A percentile compares a stretch with the other conserved stretches of the same genome.
Evolutionary conservation across 1,140 invertebrate species (phyloP).

Genomic region (Monochamus saltuarius): DNA sequence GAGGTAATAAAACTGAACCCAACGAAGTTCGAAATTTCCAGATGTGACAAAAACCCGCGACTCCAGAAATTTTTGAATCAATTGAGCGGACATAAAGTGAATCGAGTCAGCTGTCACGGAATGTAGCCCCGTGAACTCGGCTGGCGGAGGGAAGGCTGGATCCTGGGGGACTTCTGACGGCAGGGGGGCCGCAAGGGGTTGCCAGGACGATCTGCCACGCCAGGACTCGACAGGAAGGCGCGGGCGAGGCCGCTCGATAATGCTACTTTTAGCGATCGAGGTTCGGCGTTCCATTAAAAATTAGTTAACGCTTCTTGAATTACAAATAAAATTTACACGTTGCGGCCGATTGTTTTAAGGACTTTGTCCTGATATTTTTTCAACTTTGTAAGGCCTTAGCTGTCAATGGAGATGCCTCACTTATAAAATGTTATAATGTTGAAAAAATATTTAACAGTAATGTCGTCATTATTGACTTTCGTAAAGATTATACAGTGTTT

Average conservation of each 20-base stretch:
- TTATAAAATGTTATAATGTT: too few species aligned
- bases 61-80: slow-evolving; percentile 28
- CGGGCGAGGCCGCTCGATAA: slow-evolving; percentile 35
- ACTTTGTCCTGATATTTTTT: background rate
- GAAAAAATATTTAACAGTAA: too few species aligned
- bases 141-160: slow-evolving; percentile 13
- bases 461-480: too few species aligned
- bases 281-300: slow-evolving; percentile 19
- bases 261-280: slow-evolving; percentile 12
- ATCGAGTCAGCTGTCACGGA: slow-evolving; percentile 25
- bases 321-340: background rate
- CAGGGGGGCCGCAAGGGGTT: slow-evolving; percentile 43
- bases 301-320: slow-evolving; percentile 20
- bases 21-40: background rate
- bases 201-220: slow-evolving; percentile 24
- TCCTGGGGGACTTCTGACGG: slow-evolving; percentile 49
- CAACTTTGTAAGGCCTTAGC: background rate
- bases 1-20: slow-evolving; percentile 1
- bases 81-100: slow-evolving; percentile 36
- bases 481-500: too few species aligned
- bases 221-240: slow-evolving; percentile 34
- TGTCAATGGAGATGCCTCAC: too few species aligned
- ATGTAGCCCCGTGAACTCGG: background rate
- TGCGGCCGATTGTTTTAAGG: background rate
- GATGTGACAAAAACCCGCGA: slow-evolving; percentile 3